phyloP scores from a whole-genome alignment of 2,888 invertebrate species.

The Drosophila paramelanica region DNA sequence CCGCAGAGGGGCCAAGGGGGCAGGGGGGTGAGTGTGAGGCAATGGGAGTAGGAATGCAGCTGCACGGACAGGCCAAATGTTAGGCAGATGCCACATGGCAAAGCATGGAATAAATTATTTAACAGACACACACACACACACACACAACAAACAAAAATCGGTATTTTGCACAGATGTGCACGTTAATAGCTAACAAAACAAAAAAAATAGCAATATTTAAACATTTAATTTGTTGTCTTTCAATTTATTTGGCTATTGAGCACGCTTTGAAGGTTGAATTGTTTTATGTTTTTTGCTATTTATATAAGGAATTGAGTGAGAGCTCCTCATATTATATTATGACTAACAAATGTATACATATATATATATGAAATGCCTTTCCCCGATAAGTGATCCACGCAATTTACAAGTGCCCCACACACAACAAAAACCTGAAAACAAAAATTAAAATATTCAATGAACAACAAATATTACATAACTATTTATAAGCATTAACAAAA shows the following conservation, averaged over 20 bases:
- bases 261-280: slow-evolving; percentile 61
- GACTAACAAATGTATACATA: slow-evolving; percentile 28
- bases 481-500: slow-evolving; percentile 30
- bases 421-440: slow-evolving; percentile 9
- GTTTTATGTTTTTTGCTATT: slow-evolving; percentile 18
- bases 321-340: slow-evolving; percentile 47
- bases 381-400: slow-evolving; percentile 55
- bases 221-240: slow-evolving; percentile 42
- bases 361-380: slow-evolving; percentile 49
- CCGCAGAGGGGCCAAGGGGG: neutral
- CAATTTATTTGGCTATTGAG: slow-evolving; percentile 62
- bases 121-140: slow-evolving; percentile 26
- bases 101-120: slow-evolving; percentile 64
- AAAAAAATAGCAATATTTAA: slow-evolving; percentile 8
- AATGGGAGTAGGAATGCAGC: slow-evolving; percentile 38
- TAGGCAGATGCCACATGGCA: slow-evolving; percentile 53
- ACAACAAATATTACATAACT: slow-evolving; percentile 58
- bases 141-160: slow-evolving; percentile 26
- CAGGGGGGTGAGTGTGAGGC: slow-evolving; percentile 19
- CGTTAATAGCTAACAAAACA: slow-evolving; percentile 17
- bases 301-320: slow-evolving; percentile 40
- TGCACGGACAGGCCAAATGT: slow-evolving; percentile 36
- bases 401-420: slow-evolving; percentile 53
- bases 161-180: slow-evolving; percentile 75
- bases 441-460: slow-evolving; percentile 43